A percentile compares a stretch with the other conserved stretches of the same genome.
These are phyloP conservation scores for Sorex maritimensis DNA, from an alignment of 2,797 vertebrate species.

Conservation along the genomic window DNA sequence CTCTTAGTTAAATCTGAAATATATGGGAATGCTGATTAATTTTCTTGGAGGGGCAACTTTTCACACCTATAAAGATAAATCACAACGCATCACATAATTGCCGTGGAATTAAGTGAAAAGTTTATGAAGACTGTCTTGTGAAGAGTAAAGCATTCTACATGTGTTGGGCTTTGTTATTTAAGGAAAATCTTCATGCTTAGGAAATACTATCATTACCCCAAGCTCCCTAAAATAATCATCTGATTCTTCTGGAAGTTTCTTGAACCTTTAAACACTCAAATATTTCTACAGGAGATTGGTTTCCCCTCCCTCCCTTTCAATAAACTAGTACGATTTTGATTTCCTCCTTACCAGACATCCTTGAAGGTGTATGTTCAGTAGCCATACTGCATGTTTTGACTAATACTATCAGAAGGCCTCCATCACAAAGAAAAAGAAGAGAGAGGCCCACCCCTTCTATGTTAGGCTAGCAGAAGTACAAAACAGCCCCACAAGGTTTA, in stretches of 20 bases:
- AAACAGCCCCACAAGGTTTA: neutral
- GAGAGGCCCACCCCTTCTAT: neutral
- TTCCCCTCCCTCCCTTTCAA: neutral
- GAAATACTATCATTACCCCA: neutral
- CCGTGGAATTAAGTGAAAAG: slow-evolving; percentile 6
- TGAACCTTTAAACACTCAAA: neutral
- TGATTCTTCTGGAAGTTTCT: neutral
- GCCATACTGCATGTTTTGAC: neutral
- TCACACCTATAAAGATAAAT: slow-evolving; percentile 43
- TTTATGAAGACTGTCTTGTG: neutral
- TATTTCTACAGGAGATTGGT: neutral
- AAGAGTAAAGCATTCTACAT: slow-evolving; percentile 6
- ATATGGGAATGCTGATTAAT: neutral
- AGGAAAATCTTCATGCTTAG: slow-evolving; percentile 34
- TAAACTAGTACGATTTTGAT: neutral
- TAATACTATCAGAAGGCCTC: neutral
- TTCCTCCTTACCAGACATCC: neutral
- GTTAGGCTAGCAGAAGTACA: neutral
- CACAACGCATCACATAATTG: slow-evolving; percentile 25
- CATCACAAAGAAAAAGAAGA: neutral
- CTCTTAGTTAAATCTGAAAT: slow-evolving; percentile 24
- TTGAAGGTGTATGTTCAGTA: neutral
- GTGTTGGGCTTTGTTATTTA: neutral
- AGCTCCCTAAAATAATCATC: neutral
- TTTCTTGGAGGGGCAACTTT: neutral